A percentile compares a stretch with the other conserved stretches of the same genome.
Conservation (phyloP, 2,797 vertebrate genomes). For the Microcaecilia unicolor region DNA sequence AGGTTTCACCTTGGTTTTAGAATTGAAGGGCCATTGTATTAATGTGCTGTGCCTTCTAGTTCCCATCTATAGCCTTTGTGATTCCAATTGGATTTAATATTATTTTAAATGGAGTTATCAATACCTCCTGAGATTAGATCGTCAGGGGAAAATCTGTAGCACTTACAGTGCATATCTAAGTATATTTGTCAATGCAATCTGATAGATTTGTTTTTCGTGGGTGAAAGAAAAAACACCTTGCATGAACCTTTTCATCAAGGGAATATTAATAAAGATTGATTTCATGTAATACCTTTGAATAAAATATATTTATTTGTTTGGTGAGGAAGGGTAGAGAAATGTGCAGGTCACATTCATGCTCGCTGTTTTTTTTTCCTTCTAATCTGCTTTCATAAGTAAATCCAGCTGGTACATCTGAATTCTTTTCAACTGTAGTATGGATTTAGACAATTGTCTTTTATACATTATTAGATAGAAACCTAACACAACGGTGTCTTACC, state of each 20-base stretch:
- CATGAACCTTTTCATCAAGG: constrained; percentile 27
- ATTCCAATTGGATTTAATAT: constrained; percentile 16
- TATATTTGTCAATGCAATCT: constrained; percentile 22
- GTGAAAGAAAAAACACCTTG: constrained; percentile 14
- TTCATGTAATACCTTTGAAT: constrained; percentile 12
- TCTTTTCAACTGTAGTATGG: too few species aligned
- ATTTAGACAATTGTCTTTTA: too few species aligned
- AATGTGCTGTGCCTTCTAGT: constrained; percentile 9
- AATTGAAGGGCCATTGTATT: constrained; percentile 25
- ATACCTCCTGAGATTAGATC: constrained; percentile 39
- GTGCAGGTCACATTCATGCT: too few species aligned
- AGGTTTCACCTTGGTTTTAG: constrained; percentile 19
- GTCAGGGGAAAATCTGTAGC: constrained; percentile 14
- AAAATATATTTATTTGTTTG: constrained; percentile 13
- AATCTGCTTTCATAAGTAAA: too few species aligned
- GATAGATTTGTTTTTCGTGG: constrained; percentile 27
- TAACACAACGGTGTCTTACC: too few species aligned
- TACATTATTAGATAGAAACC: too few species aligned
- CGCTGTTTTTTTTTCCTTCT: too few species aligned
- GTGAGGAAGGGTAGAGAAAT: constrained; percentile 3
- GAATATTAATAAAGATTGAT: constrained; percentile 33
- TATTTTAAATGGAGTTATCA: constrained; percentile 27
- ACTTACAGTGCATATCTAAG: constrained; percentile 20
- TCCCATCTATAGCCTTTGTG: neutral
- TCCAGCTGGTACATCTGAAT: too few species aligned